These are phyloP conservation scores for Sicus ferrugineus DNA, from an alignment of 2,888 invertebrate species.

Conservation along the genomic window DNA sequence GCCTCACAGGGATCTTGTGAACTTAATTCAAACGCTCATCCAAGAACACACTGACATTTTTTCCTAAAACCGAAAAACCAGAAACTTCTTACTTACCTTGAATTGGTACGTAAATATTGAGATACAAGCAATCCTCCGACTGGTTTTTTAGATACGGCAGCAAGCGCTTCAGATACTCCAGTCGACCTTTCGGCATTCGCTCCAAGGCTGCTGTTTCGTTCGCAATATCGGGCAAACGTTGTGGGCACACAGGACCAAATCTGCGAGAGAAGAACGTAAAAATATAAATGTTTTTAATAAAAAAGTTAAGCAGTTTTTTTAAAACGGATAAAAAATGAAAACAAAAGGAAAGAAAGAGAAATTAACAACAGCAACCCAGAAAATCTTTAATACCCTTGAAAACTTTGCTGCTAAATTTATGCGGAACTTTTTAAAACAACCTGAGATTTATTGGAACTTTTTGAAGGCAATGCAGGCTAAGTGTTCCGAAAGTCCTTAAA, in stretches of 20 bases:
- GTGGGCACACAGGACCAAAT: slow-evolving; percentile 92
- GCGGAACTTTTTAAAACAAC: no score
- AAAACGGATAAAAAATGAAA: background rate
- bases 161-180: slow-evolving; percentile 88
- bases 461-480: no score
- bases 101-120: slow-evolving; percentile 96
- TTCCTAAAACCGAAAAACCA: no score
- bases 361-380: no score
- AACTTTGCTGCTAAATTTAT: no score
- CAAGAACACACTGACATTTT: no score
- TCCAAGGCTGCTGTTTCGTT: slow-evolving; percentile 84
- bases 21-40: no score
- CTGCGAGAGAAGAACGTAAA: slow-evolving; percentile 44
- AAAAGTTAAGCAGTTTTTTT: background rate
- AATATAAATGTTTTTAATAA: background rate
- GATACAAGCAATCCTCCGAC: slow-evolving; percentile 95
- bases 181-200: slow-evolving; percentile 86
- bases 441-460: no score
- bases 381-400: no score
- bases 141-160: slow-evolving; percentile 88
- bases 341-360: no score
- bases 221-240: slow-evolving; percentile 84
- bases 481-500: no score
- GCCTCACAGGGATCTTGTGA: no score
- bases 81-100: slow-evolving; percentile 75